Evolutionary conservation across 2,888 invertebrate species (phyloP).

Genomic region (Lepidochitona cinerea): DNA sequence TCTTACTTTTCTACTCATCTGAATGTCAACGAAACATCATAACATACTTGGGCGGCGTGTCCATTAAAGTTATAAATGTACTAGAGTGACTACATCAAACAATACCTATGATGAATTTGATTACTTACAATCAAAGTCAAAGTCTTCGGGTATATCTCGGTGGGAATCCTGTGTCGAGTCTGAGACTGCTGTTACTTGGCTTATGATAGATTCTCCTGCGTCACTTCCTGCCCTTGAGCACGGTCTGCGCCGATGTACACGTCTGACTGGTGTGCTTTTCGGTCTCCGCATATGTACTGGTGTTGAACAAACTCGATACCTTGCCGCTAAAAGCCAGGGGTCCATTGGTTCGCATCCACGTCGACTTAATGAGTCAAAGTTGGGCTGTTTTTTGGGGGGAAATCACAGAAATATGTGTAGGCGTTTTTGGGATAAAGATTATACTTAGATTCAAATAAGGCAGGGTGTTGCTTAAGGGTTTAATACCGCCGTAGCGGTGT

Average conservation of each 20-base stretch:
- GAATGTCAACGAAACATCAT: too few relatives aligned
- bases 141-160: not conserved
- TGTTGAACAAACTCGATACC: not conserved
- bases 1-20: too few relatives aligned
- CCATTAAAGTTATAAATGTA: too few relatives aligned
- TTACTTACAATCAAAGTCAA: conserved; percentile 3
- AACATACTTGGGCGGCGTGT: too few relatives aligned
- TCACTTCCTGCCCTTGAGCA: not conserved
- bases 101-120: too few relatives aligned
- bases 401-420: too few relatives aligned
- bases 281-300: not conserved
- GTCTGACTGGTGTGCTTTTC: not conserved
- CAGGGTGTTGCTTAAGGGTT: too few relatives aligned
- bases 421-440: too few relatives aligned
- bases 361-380: not conserved
- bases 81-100: too few relatives aligned
- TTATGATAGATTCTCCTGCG: not conserved
- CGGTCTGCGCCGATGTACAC: not conserved
- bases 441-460: too few relatives aligned
- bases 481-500: too few relatives aligned
- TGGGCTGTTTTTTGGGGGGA: too few relatives aligned
- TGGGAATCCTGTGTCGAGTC: not conserved
- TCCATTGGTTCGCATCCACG: not conserved
- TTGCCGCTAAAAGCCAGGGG: not conserved
- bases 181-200: not conserved